Conservation (phyloP, 2,113 vertebrate species). For the Brachyistius frenatus region DNA sequence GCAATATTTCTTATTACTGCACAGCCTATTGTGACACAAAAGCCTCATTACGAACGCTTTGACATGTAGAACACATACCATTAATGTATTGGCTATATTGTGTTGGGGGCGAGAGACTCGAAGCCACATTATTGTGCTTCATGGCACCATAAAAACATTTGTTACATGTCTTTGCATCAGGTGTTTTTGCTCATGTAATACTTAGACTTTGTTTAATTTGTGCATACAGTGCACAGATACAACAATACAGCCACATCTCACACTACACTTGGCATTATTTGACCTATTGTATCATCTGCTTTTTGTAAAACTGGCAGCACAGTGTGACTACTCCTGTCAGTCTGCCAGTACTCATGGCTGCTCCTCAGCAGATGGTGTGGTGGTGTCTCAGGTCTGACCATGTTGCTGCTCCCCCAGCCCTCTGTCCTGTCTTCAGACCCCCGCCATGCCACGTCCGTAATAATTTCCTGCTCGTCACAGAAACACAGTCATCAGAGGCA, state of each 20-base stretch:
- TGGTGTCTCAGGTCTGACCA: conserved; percentile 57
- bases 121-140: conserved; percentile 16
- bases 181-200: not conserved
- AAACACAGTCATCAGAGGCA: conserved; percentile 66
- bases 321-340: conserved; percentile 52
- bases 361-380: conserved; percentile 78
- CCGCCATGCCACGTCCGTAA: conserved; percentile 63
- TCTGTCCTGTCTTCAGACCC: conserved; percentile 68
- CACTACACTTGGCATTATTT: conserved; percentile 8
- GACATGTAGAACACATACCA: conserved; percentile 41
- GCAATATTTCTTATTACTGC: conserved; percentile 50
- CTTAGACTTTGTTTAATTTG: conserved; percentile 4
- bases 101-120: conserved; percentile 37
- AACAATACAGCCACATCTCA: not conserved
- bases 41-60: conserved; percentile 45
- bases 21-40: not conserved
- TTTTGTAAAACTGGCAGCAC: conserved; percentile 33
- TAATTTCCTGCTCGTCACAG: conserved; percentile 77
- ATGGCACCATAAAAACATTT: not conserved
- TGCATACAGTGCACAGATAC: conserved; percentile 2
- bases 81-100: conserved; percentile 3
- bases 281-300: conserved; percentile 36
- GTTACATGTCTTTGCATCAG: not conserved
- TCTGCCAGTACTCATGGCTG: conserved; percentile 63
- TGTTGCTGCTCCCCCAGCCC: conserved; percentile 63